Evolutionary conservation across 2,888 invertebrate species (phyloP), one percentile per base, ranked within the genome.

Genomic region (Dryomyza anilis): DNA sequence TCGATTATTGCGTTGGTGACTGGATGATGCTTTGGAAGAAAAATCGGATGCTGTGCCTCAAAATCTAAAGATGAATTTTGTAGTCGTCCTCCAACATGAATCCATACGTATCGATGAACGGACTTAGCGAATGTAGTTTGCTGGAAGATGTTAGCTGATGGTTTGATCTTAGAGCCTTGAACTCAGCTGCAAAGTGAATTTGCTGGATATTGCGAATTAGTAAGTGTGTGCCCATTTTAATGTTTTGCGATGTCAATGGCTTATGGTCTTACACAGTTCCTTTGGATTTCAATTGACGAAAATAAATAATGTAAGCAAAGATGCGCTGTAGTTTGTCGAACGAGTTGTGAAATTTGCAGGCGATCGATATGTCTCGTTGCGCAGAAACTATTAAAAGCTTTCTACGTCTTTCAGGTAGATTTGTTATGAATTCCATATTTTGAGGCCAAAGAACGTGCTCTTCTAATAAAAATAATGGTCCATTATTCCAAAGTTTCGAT

Each of bases 21-120:
- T 1, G 62, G 62, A 43, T 62, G 62, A 2, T 27, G 8, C n/a
- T 39, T 62, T n/a, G 55, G 53, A 29, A 62, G 19, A 23, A 55
- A 60, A 10, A 67, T 58, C 12, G 67, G 63, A 45, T 63, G 65
- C 12, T 33, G 12, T 2, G 64, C 65, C 7, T 62, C 64, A 25
- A 63, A 65, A 16, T 52, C 55, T 53, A 68, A 61, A 25, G 39
- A 2, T 21, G 19, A 45, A 19, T 45, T 36, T 36, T 36, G 36
- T 14, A 36, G 36, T 2, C n/a, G n/a, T 33, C 33, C 33, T 8
- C 33, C 33, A 33, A 33, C 33, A 33, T 10, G 33, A 45, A 16
- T 2, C 45, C 45, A 45, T 16, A 19, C 7, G 14, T 19, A 16
- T 45, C 16, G 16, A 45, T 45, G 16, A 45, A 45, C 3, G 45